These are phyloP conservation scores for Phataginus tetradactyla DNA, from an alignment of 2,797 vertebrate species.

Conservation along the genomic window DNA sequence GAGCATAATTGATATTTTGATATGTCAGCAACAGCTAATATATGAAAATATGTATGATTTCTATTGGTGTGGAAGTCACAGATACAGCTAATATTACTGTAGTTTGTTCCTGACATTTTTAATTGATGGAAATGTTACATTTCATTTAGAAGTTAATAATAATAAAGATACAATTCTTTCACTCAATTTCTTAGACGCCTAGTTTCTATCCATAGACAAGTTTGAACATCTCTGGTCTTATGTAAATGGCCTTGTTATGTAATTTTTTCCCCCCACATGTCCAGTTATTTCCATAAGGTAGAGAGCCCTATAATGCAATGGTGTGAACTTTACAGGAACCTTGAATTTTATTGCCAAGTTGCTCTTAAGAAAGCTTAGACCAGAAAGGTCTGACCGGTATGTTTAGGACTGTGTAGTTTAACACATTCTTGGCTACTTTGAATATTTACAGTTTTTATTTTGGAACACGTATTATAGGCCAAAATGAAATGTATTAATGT, in stretches of 20 bases:
- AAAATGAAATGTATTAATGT: slow-evolving; percentile 24
- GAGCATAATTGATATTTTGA: background rate
- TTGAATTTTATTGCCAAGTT: background rate
- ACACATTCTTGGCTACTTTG: background rate
- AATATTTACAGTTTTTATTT: background rate
- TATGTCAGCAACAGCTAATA: background rate
- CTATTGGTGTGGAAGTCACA: background rate
- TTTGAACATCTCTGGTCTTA: background rate
- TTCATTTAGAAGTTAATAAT: slow-evolving; percentile 28
- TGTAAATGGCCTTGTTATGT: background rate
- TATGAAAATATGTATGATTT: background rate
- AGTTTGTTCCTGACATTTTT: background rate
- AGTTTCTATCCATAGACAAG: background rate
- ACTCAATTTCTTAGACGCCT: background rate
- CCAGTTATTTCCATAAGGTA: background rate
- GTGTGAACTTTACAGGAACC: background rate
- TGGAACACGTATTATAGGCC: background rate
- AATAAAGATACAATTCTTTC: background rate
- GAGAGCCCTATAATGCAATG: background rate
- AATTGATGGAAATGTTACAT: background rate
- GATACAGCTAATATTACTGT: background rate
- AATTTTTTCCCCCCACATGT: background rate
- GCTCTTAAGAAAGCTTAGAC: background rate
- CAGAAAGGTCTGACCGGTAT: background rate
- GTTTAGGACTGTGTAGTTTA: background rate